phyloP scores from a whole-genome alignment of 2,888 invertebrate species.

The Seira musarum region DNA sequence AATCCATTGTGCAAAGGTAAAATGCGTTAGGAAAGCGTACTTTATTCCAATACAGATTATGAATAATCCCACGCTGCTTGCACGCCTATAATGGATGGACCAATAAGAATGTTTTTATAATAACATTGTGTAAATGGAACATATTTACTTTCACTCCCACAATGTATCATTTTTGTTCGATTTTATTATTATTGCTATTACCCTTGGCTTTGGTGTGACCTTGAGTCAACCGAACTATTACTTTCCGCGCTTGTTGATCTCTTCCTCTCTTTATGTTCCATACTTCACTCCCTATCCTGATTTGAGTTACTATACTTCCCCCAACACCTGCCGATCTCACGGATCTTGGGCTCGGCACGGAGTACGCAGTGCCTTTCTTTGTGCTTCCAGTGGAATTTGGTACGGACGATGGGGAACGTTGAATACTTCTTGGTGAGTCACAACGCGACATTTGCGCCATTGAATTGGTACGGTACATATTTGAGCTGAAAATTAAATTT shows the following conservation, averaged over 20 bases:
- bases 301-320: slow-evolving; percentile 47
- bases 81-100: too few relatives aligned
- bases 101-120: background rate
- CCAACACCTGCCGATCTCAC: slow-evolving; percentile 80
- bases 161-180: background rate
- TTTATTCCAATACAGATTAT: too few relatives aligned
- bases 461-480: slow-evolving; percentile 70
- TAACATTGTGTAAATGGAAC: background rate
- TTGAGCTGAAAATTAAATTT: slow-evolving; percentile 51
- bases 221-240: slow-evolving; percentile 89
- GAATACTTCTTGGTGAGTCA: slow-evolving; percentile 81
- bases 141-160: too few relatives aligned
- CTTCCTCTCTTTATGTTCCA: slow-evolving; percentile 65
- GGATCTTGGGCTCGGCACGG: slow-evolving; percentile 85
- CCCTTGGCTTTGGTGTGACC: slow-evolving; percentile 81
- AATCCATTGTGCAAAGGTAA: too few relatives aligned
- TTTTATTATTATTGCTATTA: background rate
- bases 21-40: too few relatives aligned
- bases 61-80: too few relatives aligned
- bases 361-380: slow-evolving; percentile 76
- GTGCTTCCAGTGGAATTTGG: slow-evolving; percentile 78
- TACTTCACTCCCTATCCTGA: slow-evolving; percentile 50
- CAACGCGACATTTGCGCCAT: slow-evolving; percentile 69
- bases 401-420: slow-evolving; percentile 86
- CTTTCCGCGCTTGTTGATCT: slow-evolving; percentile 86